Percentiles rank a stretch among this genome's conserved stretches.
Conservation (phyloP, 2,888 invertebrate genomes). For the Antheraea assamensis region DNA sequence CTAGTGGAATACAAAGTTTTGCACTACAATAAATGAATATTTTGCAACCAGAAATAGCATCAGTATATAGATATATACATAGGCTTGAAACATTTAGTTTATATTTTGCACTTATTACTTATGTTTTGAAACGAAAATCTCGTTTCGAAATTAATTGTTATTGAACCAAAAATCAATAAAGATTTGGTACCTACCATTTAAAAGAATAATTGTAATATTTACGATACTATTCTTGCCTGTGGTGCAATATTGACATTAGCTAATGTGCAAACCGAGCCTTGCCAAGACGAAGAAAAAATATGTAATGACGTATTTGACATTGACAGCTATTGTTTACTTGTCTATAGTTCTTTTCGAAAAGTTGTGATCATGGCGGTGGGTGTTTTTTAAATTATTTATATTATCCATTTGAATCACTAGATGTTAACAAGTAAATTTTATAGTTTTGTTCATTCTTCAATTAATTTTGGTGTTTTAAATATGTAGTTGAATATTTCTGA, state of each 20-base stretch:
- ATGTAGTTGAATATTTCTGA: slow-evolving; percentile 30
- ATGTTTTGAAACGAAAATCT: no score
- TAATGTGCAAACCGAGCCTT: neutral
- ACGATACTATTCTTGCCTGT: neutral
- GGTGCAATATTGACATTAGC: neutral
- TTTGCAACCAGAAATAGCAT: no score
- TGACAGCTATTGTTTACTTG: slow-evolving; percentile 30
- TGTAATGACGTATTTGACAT: slow-evolving; percentile 16
- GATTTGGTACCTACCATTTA: no score
- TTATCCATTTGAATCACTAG: slow-evolving; percentile 62
- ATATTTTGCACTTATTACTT: no score
- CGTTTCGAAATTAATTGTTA: no score
- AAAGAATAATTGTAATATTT: neutral
- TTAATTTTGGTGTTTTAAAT: slow-evolving; percentile 31
- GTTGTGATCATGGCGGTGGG: slow-evolving; percentile 78
- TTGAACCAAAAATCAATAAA: no score
- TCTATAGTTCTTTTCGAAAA: slow-evolving; percentile 62
- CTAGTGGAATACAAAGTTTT: no score
- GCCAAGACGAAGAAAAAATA: neutral
- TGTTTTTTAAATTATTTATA: slow-evolving; percentile 54
- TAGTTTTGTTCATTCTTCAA: slow-evolving; percentile 5
- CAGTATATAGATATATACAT: no score
- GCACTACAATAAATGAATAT: no score
- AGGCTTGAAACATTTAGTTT: no score
- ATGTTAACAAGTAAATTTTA: slow-evolving; percentile 18